Evolutionary conservation across 2,888 invertebrate genomes (phyloP).

Genomic region (Netelia fuscicornis): DNA sequence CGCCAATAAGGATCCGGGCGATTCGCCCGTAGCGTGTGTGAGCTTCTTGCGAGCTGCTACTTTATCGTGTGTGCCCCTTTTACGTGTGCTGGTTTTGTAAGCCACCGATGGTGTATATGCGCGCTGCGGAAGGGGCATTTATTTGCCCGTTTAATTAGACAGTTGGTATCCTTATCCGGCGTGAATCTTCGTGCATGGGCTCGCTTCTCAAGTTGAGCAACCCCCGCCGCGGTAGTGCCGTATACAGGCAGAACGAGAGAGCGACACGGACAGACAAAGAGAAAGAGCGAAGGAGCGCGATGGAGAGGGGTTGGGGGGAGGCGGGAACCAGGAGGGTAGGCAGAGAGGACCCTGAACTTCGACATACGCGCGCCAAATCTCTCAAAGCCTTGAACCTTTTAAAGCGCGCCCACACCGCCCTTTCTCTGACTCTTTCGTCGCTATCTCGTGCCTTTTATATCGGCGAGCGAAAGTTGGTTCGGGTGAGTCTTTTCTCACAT

Average conservation of each 20-base stretch:
- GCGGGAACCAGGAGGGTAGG: constrained; percentile 22
- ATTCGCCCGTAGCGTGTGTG: constrained; percentile 55
- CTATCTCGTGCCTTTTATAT: constrained; percentile 37
- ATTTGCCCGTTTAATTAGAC: constrained; percentile 76
- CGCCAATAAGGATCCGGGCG: constrained; percentile 68
- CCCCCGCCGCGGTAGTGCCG: constrained; percentile 64
- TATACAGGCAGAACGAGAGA: constrained; percentile 41
- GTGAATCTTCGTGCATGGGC: constrained; percentile 71
- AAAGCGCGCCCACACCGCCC: constrained; percentile 48
- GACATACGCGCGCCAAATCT: constrained; percentile 65
- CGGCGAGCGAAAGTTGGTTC: constrained; percentile 26
- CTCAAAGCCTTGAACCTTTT: constrained; percentile 65
- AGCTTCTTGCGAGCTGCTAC: constrained; percentile 60
- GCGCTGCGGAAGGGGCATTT: constrained; percentile 73
- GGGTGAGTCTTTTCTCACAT: constrained; percentile 39
- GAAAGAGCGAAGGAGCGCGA: constrained; percentile 18
- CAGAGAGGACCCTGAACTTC: constrained; percentile 63
- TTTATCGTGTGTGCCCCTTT: constrained; percentile 62
- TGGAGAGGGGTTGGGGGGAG: constrained; percentile 6
- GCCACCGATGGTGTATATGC: constrained; percentile 52
- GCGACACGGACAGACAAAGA: constrained; percentile 10
- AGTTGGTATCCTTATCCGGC: constrained; percentile 73
- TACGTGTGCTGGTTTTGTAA: constrained; percentile 41
- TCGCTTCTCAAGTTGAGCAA: constrained; percentile 72
- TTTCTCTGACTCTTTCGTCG: constrained; percentile 11